Evolutionary conservation across 2,888 invertebrate genomes (phyloP), one percentile per base, ranked within the genome.

Genomic region (Iselma pallidipennis): DNA sequence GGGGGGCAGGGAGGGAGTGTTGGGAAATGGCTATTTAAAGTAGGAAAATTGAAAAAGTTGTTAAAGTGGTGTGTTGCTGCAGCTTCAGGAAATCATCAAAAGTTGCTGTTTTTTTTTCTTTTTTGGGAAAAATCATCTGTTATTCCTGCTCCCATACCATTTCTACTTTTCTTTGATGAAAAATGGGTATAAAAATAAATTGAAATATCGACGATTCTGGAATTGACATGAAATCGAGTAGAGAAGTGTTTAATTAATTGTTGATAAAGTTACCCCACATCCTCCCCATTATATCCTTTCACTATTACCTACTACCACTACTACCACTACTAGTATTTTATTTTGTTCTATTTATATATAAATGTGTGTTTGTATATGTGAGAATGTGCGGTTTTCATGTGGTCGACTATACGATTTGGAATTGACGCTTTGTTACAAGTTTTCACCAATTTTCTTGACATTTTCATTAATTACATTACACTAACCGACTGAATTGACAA

Each of bases 191-290:
- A 28, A 28, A 45, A 45, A 45, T 45, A 45, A 45, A 45, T 45
- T 45, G 45, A 23, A 10, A 5, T 21, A n/a, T 23, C 21, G 4
- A 16, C n/a, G 5, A 1, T 37, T 37, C 45, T 45, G 45, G 45
- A 12, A 45, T 45, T 45, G 45, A 45, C 45, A 45, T n/a, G 45
- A 45, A 23, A 45, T 45, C 21, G 21, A 45, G 21, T 23, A 45
- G 45, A 45, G 45, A 37, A 16, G 37, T 16, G 16, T 37, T 37
- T 37, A 37, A 37, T 37, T 37, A 37, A 37, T 16, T 50, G 57
- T 51, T 37, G 50, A 55, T 61, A 55, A 57, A 61, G 42, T 31
- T 61, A 57, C 57, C 57, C 51, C 26, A 37, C n/a, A n/a, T n/a
- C 19, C 31, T 16, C 53, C 45, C 51, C 55, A 54, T 54, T 45